Evolutionary conservation across 1,140 invertebrate genomes (phyloP).

Genomic region (Condylostylus longicornis): DNA sequence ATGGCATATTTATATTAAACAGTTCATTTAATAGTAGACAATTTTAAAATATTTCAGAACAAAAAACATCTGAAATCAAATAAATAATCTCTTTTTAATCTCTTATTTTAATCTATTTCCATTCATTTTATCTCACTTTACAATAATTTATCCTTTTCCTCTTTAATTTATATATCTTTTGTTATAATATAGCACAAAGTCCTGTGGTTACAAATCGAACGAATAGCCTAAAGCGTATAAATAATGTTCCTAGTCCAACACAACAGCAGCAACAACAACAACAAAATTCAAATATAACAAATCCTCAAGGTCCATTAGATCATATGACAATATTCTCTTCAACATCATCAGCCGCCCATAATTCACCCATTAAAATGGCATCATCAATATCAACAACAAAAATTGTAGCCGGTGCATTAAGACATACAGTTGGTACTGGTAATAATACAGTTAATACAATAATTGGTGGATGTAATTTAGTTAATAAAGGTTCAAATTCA

Average conservation of each 20-base stretch:
- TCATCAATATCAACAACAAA: conserved; percentile 11
- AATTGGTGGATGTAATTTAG: conserved; percentile 11
- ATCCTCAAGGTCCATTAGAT: background rate
- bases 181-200: conserved; percentile 11
- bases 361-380: conserved; percentile 6
- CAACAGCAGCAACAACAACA: background rate
- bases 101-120: no score
- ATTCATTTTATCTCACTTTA: no score
- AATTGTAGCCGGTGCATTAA: conserved; percentile 10
- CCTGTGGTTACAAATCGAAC: conserved; percentile 20
- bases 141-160: conserved; percentile 1
- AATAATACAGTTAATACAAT: no score
- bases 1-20: no score
- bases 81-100: background rate
- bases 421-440: conserved; percentile 3
- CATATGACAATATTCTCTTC: conserved; percentile 6
- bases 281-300: background rate
- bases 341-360: conserved; percentile 9
- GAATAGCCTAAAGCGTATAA: conserved; percentile 19
- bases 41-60: background rate
- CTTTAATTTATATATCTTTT: background rate
- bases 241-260: conserved; percentile 4
- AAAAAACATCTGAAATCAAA: conserved; percentile 5
- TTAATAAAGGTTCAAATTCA: conserved; percentile 30
- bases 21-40: no score